Base-by-base conservation (phyloP, 2,888 invertebrate species). In the Bombylius major region DNA sequence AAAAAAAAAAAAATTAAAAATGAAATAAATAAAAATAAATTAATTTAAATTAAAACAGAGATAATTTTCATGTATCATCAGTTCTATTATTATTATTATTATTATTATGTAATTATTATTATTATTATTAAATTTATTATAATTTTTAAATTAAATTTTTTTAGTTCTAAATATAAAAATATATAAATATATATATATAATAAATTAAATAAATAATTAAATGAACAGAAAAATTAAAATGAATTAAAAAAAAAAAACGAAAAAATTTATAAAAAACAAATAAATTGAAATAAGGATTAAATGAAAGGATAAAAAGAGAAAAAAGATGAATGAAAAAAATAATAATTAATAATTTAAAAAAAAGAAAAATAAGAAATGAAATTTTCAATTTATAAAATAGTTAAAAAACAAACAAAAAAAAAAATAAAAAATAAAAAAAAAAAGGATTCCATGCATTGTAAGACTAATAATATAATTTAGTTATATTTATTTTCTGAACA, bases 11-110 rank as follows among this genome's bases (percentile, higher is more conserved):
- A 42, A 42, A 42, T 42, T 11, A 42, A 4, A 42, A 42, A 23
- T 23, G 23, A 23, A 23, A 23, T 23, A 36, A 36, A 36, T 36
- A 36, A 8, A 36, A 36, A 8, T 9, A 39, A 39, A 39, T 39
- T n/a, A n/a, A n/a, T n/a, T 23, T 23, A 23, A 23, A 23, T 23
- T 11, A 42, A 4, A 42, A 42, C 23, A 23, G 23, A 54, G 54
- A 54, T 50, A 54, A 55, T 46, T 50, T 54, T 55, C 55, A 55
- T 55, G 55, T 55, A 55, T 55, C 55, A 46, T 55, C 55, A 50
- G 46, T 51, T 55, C 39, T 49, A 55, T 50, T 50, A 44, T 54
- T 50, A 50, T 50, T 44, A 50, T 44, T 49, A 55, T 50, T 50
- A 44, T 54, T 23, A 23, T 23, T 23, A 23, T 23, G 23, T 23